phyloP scores from a whole-genome alignment of 2,113 vertebrate species.

The Engraulis encrasicolus region DNA sequence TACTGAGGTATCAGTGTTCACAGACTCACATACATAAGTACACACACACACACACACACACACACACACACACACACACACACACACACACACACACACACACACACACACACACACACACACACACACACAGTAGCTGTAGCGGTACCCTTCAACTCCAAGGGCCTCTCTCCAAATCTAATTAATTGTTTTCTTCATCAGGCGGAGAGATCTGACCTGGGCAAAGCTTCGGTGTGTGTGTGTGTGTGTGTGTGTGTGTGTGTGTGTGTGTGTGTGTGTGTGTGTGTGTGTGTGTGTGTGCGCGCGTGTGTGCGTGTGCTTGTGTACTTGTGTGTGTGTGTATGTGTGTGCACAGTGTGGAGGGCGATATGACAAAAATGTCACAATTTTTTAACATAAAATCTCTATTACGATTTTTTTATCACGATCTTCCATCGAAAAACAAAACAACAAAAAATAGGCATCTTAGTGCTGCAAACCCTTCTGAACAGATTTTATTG shows the following conservation, averaged over 20 bases:
- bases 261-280: neutral
- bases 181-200: conserved; percentile 68
- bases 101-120: neutral
- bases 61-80: neutral
- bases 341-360: too few species aligned
- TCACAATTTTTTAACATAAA: too few species aligned
- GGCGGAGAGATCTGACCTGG: conserved; percentile 64
- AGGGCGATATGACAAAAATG: too few species aligned
- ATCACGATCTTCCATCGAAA: too few species aligned
- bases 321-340: too few species aligned
- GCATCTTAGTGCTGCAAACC: too few species aligned
- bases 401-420: too few species aligned
- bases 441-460: too few species aligned
- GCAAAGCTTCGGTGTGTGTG: neutral
- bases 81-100: neutral
- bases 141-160: conserved; percentile 1
- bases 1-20: too few species aligned
- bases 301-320: too few species aligned
- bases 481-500: too few species aligned
- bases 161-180: conserved; percentile 58
- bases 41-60: conserved; percentile 1
- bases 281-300: too few species aligned
- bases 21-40: conserved; percentile 16
- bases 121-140: conserved; percentile 13
- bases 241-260: neutral